Conservation (phyloP, 2,797 vertebrate species). For the Pteropus rufus region DNA sequence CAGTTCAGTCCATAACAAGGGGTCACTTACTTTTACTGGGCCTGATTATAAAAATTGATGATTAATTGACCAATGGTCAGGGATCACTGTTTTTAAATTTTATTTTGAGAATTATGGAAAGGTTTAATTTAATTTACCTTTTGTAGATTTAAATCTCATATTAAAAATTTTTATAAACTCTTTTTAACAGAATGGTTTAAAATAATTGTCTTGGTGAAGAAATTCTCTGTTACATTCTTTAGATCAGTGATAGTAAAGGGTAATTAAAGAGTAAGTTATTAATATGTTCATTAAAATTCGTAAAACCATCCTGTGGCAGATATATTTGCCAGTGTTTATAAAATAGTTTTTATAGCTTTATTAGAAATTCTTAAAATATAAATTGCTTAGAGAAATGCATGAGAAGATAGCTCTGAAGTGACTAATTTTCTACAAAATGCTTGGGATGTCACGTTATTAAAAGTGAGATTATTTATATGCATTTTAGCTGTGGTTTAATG, state of each 20-base stretch:
- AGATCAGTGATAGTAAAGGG: not conserved
- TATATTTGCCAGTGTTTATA: not conserved
- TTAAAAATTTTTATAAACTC: not conserved
- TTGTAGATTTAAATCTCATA: not conserved
- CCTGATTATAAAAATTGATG: not conserved
- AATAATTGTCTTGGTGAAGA: not conserved
- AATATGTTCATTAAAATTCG: constrained; percentile 7
- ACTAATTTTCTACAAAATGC: not conserved
- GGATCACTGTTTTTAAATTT: not conserved
- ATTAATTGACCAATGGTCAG: not conserved
- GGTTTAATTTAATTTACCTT: not conserved
- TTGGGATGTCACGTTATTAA: not conserved
- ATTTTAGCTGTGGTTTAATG: not conserved
- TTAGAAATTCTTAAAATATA: constrained; percentile 1
- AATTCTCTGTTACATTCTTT: not conserved
- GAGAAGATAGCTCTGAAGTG: not conserved
- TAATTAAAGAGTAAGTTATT: constrained; percentile 34
- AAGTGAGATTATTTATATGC: not conserved
- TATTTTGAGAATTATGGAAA: not conserved
- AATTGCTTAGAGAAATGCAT: not conserved
- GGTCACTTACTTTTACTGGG: not conserved
- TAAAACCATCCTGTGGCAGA: not conserved
- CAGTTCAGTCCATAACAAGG: not conserved
- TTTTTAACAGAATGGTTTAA: not conserved
- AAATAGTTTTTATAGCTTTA: not conserved